Base-by-base conservation (phyloP, 2,888 invertebrate species). In the Rhagonycha fulva region DNA sequence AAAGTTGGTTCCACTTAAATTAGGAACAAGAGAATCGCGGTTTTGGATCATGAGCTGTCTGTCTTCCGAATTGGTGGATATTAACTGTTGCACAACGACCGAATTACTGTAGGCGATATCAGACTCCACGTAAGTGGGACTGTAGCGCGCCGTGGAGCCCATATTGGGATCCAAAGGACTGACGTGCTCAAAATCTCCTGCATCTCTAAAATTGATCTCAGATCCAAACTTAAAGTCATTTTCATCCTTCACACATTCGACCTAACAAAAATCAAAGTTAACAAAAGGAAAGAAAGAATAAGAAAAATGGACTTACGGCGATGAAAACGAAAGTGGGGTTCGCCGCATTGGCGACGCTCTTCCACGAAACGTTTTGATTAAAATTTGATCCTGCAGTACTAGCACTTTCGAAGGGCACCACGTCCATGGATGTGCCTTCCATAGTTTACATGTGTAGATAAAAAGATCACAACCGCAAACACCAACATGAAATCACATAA, bases 81-180 rank as follows among this genome's bases (percentile, higher is more conserved):
- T 84, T 70, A 86, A 80, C 47, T 86, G 86, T 68, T 86, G 85
- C 68, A 88, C 86, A 47, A 88, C 86, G 14, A 87, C 85, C 2
- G 87, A 84, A 78, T 84, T 85, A 47, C 72, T 80, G 75, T 81
- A 84, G 74, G 84, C 81, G 71, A 81, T 83, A 62, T 84, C 78
- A 23, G 84, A 76, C 32, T 86, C 84, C 62, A 80, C 62, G 30
- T 71, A 74, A 14, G 81, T 78, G 14, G 76, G 84, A 74, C 92
- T 92, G 82, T 93, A 93, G 83, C 91, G 89, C 62, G 90, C 90
- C 19, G 89, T 89, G 32, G 90, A 90, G 84, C 90, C 90, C 88
- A 91, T 89, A 82, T 90, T 91, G 4, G 88, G 87, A 81, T 88
- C 87, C 72, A 88, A 80, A 23, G 87, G 86, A 75, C 87, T 87